Base-by-base conservation (phyloP, 2,888 invertebrate species). In the Lepidochitona cinerea region DNA sequence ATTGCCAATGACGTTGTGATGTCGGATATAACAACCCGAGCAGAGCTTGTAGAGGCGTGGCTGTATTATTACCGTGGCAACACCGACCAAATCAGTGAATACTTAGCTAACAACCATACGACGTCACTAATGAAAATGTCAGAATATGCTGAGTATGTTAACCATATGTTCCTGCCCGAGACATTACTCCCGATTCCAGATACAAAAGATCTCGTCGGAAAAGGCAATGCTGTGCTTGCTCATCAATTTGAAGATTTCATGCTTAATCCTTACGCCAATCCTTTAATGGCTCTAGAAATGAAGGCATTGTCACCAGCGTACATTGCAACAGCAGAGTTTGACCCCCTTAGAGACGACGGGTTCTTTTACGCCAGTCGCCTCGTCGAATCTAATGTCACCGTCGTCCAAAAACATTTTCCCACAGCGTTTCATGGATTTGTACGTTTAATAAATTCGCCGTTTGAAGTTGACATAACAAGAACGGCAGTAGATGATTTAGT, bases 1-100 rank as follows among this genome's bases (percentile, higher is more conserved):
- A 76, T 82, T 26, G 52, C 68, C 23, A 70, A 75, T 29, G 67
- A 72, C 14, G 64, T 74, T 9, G 72, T 75, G 23, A 36, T 69
- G 59, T 29, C 59, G 12, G 36, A 41, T 14, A 18, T 37, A 18
- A n/a, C 23, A 6, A 7, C 33, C 6, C 6, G 54, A 12, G 6
- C 33, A 37, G 23, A 3, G 3, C 37, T 32, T 6, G 26, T 59
- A 14, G 14, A 18, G 4, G 23, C 4, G 64, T 65, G 37, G 71
- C 23, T 71, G 36, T n/a, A 26, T 6, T 71, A 64, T n/a, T 54
- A 54, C 33, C n/a, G 41, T 23, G 37, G 37, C 7, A 23, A 65
- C 29, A 23, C 37, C 18, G 59, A 59, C 9, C 9, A 35, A n/a
- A 6, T 54, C 1, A n/a, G 18, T 7, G n/a, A 26, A 5, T n/a